Evolutionary conservation across 2,797 vertebrate genomes (phyloP), one percentile per base, ranked within the genome.

Genomic region (Phrynocephalus guinanensis): DNA sequence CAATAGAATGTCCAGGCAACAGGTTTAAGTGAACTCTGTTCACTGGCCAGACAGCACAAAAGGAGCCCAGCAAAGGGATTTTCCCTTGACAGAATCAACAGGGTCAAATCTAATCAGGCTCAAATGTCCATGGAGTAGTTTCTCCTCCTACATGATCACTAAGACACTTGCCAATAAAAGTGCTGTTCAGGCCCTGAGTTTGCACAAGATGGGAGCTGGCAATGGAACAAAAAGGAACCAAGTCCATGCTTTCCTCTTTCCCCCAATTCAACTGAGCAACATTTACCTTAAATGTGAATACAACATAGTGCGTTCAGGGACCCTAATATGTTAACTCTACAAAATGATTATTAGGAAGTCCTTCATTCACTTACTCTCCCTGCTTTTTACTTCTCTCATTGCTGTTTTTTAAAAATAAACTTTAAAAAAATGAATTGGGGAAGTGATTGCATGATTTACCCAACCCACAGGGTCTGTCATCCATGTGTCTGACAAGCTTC

Each of bases 21-120:
- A 96, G 95, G 94, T 95, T 85, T 94, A 84, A 91, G 60, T 52
- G 71, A 78, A 94, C 85, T 86, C 75, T 85, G 50, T 22, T 24
- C 89, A 89, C 83, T 82, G 73, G 89, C 79, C 89, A 84, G 30
- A 88, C 50, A 63, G 63, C 87, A 80, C 88, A 70, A 26, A 84
- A 79, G 15, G 87, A 86, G 30, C 26, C 44, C 82, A 38, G 24
- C n/a, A 18, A 30, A 50, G 24, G 77, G 50, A 81, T 76, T 89
- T 90, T 73, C 80, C 33, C 6, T 33, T 87, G 82, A 85, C 15
- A 1, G 24, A 91, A 38, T 88, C 72, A 91, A 11, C 73, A 83
- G 52, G 33, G 84, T 83, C 0, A 79, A 24, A 90, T 72, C 28
- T 91, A 85, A 90, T 72, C 73, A 50, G 87, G 44, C 6, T 26